Base-by-base conservation (phyloP, 2,888 invertebrate genomes). In the Gymnosoma rotundatum region DNA sequence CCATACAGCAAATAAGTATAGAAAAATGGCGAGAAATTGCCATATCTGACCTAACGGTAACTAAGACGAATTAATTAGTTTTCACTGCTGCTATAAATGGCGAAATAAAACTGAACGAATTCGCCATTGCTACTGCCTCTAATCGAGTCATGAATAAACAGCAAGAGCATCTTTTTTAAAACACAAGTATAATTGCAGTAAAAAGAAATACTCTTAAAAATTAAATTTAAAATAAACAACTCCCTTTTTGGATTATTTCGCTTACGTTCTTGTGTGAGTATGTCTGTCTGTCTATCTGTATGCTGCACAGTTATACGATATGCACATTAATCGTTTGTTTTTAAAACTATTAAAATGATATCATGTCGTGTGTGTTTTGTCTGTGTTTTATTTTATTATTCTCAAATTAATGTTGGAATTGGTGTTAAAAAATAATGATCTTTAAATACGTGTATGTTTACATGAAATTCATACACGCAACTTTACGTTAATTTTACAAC, bases 391-490 rank as follows among this genome's bases (percentile, higher is more conserved):
- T 75, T 66, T 67, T 58, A 64, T 36, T 42, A 54, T 74, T 70
- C 66, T 75, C 12, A 42, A 74, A 78, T 75, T 54, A 78, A 75
- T 76, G 74, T 83, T 75, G 75, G 75, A 79, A 66, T 83, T 64
- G 79, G 83, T 83, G 83, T 83, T 79, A 79, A 83, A 75, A 79
- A 79, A 83, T 83, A 83, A 83, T 83, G 79, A 83, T 83, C 79
- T 87, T 32, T 87, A 87, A 87, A 88, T 88, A 90, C 90, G 89
- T 87, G 88, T 86, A 75, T 88, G 90, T 90, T 91, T 90, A 90
- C 91, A 89, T 86, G 89, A 88, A 66, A 75, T 83, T 88, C 89
- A 86, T 88, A 89, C 88, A 90, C 90, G 89, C 84, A 90, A 87
- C 61, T 66, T 42, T 50, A 38, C 25, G 25, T 25, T n/a, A 25